Conservation (phyloP, 2,113 vertebrate genomes). For the Ammodytes dubius region DNA sequence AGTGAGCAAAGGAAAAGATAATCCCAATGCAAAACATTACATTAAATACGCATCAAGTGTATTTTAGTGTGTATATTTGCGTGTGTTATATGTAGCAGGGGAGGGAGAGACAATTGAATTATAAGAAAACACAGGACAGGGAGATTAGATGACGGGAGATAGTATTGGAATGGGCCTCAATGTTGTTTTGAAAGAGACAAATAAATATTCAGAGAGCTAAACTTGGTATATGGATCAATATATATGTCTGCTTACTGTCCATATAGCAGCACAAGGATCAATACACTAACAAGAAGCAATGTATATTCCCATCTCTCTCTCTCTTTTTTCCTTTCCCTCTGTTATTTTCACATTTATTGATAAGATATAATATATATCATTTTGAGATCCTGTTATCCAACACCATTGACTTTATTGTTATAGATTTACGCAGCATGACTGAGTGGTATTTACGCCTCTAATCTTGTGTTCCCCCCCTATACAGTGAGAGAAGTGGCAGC, state of each 20-base stretch:
- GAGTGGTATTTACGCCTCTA: conserved; percentile 61
- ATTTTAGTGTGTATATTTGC: background rate
- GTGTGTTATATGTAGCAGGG: background rate
- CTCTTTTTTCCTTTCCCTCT: conserved; percentile 14
- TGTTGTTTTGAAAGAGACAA: conserved; percentile 57
- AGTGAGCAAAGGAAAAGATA: conserved; percentile 27
- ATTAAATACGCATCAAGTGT: conserved; percentile 10
- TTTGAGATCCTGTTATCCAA: conserved; percentile 49
- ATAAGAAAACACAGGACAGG: conserved; percentile 10
- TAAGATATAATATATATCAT: conserved; percentile 52
- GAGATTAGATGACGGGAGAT: conserved; percentile 36
- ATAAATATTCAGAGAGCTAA: conserved; percentile 58
- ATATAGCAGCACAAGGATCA: conserved; percentile 62
- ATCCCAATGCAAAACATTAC: conserved; percentile 11
- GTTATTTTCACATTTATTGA: conserved; percentile 62
- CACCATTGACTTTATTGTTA: conserved; percentile 51
- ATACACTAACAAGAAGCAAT: conserved; percentile 67
- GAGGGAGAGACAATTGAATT: conserved; percentile 29
- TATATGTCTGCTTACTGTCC: conserved; percentile 64
- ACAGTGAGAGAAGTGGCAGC: conserved; percentile 6
- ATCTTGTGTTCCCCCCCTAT: conserved; percentile 37
- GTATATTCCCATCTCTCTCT: conserved; percentile 49
- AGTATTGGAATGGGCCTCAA: conserved; percentile 29
- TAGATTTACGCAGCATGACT: conserved; percentile 56
- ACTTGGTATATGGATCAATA: conserved; percentile 60